Conservation (phyloP, 2,113 vertebrate genomes). For the Lamprologus lemairii region DNA sequence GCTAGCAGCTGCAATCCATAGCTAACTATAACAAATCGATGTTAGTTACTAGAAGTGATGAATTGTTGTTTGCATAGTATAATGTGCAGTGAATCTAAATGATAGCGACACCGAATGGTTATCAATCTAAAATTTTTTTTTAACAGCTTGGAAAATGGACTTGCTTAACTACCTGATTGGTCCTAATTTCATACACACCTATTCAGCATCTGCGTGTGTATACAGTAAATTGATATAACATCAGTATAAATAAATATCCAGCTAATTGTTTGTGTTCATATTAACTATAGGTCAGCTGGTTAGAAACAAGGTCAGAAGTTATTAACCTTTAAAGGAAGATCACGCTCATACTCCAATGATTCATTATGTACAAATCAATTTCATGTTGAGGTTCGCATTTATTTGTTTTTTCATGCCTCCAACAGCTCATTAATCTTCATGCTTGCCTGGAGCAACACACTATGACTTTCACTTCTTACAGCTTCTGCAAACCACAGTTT, state of each 20-base stretch:
- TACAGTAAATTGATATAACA: not conserved
- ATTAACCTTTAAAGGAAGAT: conserved; percentile 1
- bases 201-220: not conserved
- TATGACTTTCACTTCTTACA: not conserved
- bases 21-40: not conserved
- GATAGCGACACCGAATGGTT: not conserved
- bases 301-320: conserved; percentile 11
- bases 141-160: not conserved
- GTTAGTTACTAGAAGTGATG: not conserved
- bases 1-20: not conserved
- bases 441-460: not conserved
- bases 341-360: not conserved
- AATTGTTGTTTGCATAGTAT: not conserved
- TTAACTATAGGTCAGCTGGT: not conserved
- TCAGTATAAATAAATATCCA: not conserved
- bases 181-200: not conserved
- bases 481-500: not conserved
- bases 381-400: not conserved
- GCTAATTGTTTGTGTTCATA: not conserved
- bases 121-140: not conserved
- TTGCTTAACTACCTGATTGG: not conserved
- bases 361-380: conserved; percentile 22
- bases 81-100: not conserved
- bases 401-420: not conserved
- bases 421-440: not conserved